Conservation (phyloP, 2,113 vertebrate species). For the Myrmecophaga tridactyla region DNA sequence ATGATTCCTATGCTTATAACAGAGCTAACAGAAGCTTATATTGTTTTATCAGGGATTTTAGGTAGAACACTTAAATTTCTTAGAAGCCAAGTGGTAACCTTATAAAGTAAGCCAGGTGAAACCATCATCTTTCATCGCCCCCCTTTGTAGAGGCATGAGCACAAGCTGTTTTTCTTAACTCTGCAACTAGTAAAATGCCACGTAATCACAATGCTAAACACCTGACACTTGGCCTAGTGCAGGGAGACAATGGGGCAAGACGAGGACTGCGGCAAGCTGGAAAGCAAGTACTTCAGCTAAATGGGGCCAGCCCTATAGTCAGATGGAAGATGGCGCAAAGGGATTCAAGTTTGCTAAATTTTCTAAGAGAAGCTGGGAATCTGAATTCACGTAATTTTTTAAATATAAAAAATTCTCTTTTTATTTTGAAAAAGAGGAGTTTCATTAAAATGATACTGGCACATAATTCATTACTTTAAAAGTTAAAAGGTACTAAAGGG, state of each 20-base stretch:
- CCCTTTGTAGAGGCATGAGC: not conserved
- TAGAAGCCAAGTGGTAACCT: not conserved
- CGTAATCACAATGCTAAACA: not conserved
- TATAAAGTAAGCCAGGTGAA: not conserved
- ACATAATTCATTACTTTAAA: not conserved
- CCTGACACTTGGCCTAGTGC: not conserved
- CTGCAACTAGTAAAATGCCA: not conserved
- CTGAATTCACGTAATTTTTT: not conserved
- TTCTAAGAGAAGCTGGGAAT: not conserved
- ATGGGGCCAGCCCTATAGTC: too few relatives aligned
- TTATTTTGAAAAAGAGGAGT: not conserved
- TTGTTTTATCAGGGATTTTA: not conserved
- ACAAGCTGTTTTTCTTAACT: not conserved
- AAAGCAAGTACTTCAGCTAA: not conserved
- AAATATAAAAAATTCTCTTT: not conserved
- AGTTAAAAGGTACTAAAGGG: not conserved
- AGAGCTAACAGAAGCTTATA: not conserved
- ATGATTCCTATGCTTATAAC: not conserved
- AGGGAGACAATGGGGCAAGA: not conserved
- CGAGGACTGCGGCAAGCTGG: not conserved
- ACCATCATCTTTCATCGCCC: not conserved
- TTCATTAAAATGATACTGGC: not conserved
- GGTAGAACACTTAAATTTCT: not conserved
- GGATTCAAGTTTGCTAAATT: not conserved
- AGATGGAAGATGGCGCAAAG: not conserved